Percentiles rank a stretch among this genome's conserved stretches.
Evolutionary conservation across 2,888 invertebrate species (phyloP).

Genomic region (Dryadula phaetusa): DNA sequence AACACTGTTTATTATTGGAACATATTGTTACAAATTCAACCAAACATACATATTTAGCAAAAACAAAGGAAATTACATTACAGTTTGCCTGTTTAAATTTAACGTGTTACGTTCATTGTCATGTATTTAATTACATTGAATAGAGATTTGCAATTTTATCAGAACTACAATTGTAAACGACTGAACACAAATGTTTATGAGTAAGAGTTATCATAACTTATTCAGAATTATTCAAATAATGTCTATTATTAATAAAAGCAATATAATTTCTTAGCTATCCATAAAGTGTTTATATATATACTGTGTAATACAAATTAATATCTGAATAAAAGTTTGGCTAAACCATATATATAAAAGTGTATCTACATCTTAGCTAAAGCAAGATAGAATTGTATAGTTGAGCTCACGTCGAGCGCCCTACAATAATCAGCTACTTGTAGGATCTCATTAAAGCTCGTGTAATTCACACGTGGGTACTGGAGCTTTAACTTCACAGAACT

Average conservation of each 20-base stretch:
- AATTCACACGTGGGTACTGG: constrained; percentile 18
- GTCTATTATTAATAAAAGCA: too few species aligned
- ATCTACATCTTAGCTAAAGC: neutral
- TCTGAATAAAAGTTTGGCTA: too few species aligned
- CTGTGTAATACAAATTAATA: too few species aligned
- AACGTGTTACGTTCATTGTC: neutral
- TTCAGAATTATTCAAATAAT: too few species aligned
- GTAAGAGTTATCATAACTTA: neutral
- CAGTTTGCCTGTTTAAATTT: neutral
- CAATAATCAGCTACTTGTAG: constrained; percentile 20
- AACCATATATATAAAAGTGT: neutral
- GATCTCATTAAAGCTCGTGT: constrained; percentile 24
- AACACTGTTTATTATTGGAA: neutral
- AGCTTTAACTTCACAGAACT: constrained; percentile 16
- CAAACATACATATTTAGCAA: neutral
- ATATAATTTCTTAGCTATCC: too few species aligned
- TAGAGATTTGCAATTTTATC: neutral
- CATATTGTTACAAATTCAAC: neutral
- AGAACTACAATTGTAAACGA: neutral
- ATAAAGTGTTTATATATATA: too few species aligned
- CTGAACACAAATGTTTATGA: neutral
- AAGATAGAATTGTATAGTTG: neutral
- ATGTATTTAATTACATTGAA: neutral
- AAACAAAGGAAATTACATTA: neutral
- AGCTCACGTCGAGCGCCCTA: constrained; percentile 1